Evolutionary conservation across 2,113 vertebrate species (phyloP).

Genomic region (Mungos mungo): DNA sequence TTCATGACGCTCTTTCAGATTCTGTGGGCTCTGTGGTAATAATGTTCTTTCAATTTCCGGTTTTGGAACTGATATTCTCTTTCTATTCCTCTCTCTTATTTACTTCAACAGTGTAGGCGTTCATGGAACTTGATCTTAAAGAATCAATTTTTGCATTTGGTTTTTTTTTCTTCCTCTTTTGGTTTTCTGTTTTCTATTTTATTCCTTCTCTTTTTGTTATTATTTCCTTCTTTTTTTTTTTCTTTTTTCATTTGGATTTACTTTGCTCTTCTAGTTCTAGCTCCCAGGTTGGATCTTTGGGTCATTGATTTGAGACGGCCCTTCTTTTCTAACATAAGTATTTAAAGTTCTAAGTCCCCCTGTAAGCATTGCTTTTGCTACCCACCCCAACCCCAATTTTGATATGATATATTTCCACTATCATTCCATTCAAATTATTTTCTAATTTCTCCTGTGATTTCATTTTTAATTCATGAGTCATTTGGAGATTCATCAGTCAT

Average conservation of each 20-base stretch:
- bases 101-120: background rate
- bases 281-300: background rate
- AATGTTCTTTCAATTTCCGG: accelerated
- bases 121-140: background rate
- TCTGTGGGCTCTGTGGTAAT: accelerated
- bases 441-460: background rate
- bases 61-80: accelerated
- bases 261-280: background rate
- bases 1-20: background rate
- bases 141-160: no score
- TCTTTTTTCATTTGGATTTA: background rate
- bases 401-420: background rate
- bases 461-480: conserved; percentile 13
- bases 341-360: background rate
- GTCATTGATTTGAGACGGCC: background rate
- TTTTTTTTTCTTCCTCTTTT: background rate
- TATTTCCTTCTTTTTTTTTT: background rate
- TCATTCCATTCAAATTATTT: background rate
- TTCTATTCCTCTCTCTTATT: background rate
- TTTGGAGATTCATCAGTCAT: background rate
- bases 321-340: background rate
- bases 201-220: background rate
- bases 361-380: background rate
- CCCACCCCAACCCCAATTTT: background rate
- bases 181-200: background rate